These are phyloP conservation scores for Saccopteryx leptura DNA, from an alignment of 2,113 vertebrate species.

Conservation along the genomic window DNA sequence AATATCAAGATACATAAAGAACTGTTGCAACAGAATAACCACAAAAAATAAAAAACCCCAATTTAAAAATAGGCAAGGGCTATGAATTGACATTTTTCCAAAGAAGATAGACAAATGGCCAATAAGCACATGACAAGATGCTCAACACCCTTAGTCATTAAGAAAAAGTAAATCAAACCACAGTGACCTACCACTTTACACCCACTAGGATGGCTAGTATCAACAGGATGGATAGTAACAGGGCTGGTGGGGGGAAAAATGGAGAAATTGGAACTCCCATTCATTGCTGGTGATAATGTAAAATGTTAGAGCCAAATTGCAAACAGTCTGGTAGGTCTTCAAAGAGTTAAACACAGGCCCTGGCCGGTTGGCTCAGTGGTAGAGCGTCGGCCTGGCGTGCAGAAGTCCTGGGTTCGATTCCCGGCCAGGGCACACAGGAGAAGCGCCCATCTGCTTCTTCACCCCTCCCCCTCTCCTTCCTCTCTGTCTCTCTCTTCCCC, in stretches of 20 bases:
- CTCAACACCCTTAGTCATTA: not conserved
- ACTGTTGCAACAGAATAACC: not conserved
- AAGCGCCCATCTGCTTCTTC: too few relatives aligned
- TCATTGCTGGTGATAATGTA: not conserved
- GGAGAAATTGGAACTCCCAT: not conserved
- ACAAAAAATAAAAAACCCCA: not conserved
- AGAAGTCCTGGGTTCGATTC: too few relatives aligned
- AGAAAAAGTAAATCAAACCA: conserved; percentile 17
- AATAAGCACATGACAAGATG: not conserved
- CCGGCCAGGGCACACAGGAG: too few relatives aligned
- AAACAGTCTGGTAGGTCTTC: not conserved
- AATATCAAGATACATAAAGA: not conserved
- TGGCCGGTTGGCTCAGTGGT: too few relatives aligned
- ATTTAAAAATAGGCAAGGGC: not conserved
- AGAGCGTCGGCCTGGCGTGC: too few relatives aligned
- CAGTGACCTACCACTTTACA: not conserved
- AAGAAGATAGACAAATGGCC: not conserved
- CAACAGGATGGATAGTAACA: not conserved
- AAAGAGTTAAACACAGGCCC: not conserved
- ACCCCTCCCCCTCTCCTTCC: too few relatives aligned
- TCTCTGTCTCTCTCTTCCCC: too few relatives aligned
- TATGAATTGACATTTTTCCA: not conserved
- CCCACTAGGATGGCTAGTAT: not conserved
- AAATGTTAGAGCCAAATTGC: not conserved
- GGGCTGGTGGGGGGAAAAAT: not conserved